Conservation (phyloP, 2,113 vertebrate species). For the Pterocles burchelli region DNA sequence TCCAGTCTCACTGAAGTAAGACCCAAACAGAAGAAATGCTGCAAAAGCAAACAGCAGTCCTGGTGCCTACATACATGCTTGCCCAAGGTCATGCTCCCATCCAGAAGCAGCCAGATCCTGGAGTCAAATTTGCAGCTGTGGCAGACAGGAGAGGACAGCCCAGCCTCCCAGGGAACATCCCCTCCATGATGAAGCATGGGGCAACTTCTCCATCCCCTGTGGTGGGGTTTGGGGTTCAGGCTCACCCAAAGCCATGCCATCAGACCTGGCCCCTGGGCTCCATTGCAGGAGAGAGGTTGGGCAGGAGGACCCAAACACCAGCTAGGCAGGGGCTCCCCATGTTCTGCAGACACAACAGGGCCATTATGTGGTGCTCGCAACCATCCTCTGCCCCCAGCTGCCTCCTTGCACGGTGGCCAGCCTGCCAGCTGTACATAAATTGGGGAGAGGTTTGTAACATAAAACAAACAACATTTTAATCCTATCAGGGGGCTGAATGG, state of each 20-base stretch:
- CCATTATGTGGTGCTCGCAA: background rate
- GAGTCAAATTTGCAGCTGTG: background rate
- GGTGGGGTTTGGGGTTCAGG: background rate
- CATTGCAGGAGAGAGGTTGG: background rate
- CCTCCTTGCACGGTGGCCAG: background rate
- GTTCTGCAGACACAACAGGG: background rate
- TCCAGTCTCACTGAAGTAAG: background rate
- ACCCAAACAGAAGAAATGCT: background rate
- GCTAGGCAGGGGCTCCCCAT: background rate
- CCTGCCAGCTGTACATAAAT: accelerated
- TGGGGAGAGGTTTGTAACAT: background rate
- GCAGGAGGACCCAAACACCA: too few species aligned
- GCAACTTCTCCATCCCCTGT: accelerated
- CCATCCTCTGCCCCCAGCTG: background rate
- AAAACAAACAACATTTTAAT: background rate
- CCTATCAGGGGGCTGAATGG: background rate
- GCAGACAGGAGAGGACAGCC: background rate
- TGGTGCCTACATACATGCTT: background rate
- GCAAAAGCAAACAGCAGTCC: accelerated
- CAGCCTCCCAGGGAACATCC: background rate
- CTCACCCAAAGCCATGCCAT: background rate
- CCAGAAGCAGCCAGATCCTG: background rate
- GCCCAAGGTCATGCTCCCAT: accelerated
- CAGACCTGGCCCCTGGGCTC: background rate
- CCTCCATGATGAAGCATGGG: background rate